Evolutionary conservation across 2,888 invertebrate genomes (phyloP).

Genomic region (Linnaemya vulpina): DNA sequence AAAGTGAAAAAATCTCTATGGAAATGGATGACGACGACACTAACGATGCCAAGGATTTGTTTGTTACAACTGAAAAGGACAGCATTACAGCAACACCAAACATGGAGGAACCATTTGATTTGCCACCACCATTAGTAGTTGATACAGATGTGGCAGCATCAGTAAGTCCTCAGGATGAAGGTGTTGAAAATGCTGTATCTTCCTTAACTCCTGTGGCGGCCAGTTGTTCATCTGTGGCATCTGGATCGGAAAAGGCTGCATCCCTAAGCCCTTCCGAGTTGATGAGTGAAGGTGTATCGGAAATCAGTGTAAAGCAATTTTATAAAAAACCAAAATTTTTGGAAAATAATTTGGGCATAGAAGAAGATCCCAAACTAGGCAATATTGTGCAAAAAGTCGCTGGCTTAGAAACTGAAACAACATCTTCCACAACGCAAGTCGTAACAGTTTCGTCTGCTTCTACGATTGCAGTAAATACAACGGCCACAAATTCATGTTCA

Average conservation of each 20-base stretch:
- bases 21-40: slow-evolving; percentile 73
- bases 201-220: slow-evolving; percentile 61
- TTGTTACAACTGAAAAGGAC: slow-evolving; percentile 6
- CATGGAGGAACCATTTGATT: slow-evolving; percentile 49
- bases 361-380: slow-evolving; percentile 83
- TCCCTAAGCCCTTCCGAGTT: slow-evolving; percentile 81
- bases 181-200: slow-evolving; percentile 26
- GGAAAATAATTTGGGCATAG: slow-evolving; percentile 83
- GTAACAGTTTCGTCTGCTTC: not conserved
- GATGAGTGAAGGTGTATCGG: slow-evolving; percentile 82
- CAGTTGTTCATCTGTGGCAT: slow-evolving; percentile 60
- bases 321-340: slow-evolving; percentile 83
- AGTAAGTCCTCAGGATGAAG: slow-evolving; percentile 1
- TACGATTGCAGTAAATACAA: not conserved
- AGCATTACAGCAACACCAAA: not conserved
- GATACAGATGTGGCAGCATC: slow-evolving; percentile 70
- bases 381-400: slow-evolving; percentile 81
- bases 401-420: slow-evolving; percentile 32
- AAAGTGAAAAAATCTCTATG: slow-evolving; percentile 77
- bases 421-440: slow-evolving; percentile 14
- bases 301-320: slow-evolving; percentile 83
- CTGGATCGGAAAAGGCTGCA: slow-evolving; percentile 77
- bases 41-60: slow-evolving; percentile 52
- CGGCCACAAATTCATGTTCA: slow-evolving; percentile 11
- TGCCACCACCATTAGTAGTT: slow-evolving; percentile 76